These are phyloP conservation scores for Nephrocerus scutellatus DNA, from an alignment of 2,888 invertebrate genomes.

Conservation along the genomic window DNA sequence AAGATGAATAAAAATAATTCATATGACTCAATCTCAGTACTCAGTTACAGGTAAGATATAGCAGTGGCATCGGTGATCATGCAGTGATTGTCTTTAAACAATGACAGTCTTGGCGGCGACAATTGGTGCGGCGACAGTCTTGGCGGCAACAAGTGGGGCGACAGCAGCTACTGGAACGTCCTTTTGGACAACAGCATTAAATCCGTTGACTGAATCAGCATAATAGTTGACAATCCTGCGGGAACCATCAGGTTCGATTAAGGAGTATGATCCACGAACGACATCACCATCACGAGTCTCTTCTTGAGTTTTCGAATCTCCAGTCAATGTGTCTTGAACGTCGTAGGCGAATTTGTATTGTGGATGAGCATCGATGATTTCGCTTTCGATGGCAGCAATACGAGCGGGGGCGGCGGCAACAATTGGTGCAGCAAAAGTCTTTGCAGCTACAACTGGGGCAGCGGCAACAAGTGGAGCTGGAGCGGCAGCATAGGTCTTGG, in stretches of 20 bases:
- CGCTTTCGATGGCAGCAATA: conserved; percentile 32
- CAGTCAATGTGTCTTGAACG: conserved; percentile 49
- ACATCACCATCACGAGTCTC: conserved; percentile 50
- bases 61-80: conserved; percentile 9
- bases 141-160: conserved; percentile 43
- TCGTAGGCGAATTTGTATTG: conserved; percentile 50
- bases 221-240: conserved; percentile 49
- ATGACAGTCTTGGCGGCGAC: conserved; percentile 30
- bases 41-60: conserved; percentile 1
- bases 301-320: conserved; percentile 50
- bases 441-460: conserved; percentile 35
- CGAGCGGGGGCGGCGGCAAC: conserved; percentile 29
- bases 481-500: no score
- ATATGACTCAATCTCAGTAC: background rate
- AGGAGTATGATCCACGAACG: conserved; percentile 49
- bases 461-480: conserved; percentile 30
- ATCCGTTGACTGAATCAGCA: conserved; percentile 49
- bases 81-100: conserved; percentile 5
- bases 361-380: conserved; percentile 47
- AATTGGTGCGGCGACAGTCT: conserved; percentile 30
- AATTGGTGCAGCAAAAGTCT: conserved; percentile 36
- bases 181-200: conserved; percentile 49
- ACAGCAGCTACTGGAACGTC: conserved; percentile 47
- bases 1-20: conserved; percentile 9
- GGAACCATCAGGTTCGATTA: conserved; percentile 50